Conservation (phyloP, 2,113 vertebrate species). For the Sterna hirundo region DNA sequence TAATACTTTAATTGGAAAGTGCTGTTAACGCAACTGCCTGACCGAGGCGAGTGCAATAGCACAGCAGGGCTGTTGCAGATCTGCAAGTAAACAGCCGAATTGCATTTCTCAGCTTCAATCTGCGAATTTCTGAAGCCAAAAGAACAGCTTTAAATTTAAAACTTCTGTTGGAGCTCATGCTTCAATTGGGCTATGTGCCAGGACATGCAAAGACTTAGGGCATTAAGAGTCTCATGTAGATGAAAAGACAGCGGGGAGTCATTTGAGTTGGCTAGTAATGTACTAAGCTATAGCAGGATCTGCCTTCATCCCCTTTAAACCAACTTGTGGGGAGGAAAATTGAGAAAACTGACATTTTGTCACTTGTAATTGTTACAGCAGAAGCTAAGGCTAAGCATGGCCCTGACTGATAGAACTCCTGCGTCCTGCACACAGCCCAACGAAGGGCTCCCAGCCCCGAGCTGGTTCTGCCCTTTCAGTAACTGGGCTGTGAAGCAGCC, state of each 20-base stretch:
- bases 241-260: conserved; percentile 44
- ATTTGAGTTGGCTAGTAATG: not conserved
- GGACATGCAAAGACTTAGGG: conserved; percentile 21
- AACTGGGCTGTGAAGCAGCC: not conserved
- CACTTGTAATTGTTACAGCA: not conserved
- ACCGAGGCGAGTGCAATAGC: not conserved
- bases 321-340: not conserved
- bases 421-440: not conserved
- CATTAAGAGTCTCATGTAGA: conserved; percentile 13
- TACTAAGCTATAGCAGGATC: not conserved
- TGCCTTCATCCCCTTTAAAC: conserved; percentile 2
- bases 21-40: conserved; percentile 23
- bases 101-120: conserved; percentile 30
- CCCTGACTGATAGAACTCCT: not conserved
- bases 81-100: conserved; percentile 44
- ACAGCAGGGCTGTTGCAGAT: conserved; percentile 10
- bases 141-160: conserved; percentile 58
- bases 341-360: not conserved
- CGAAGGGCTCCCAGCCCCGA: not conserved
- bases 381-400: not conserved
- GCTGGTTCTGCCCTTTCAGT: not conserved
- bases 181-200: conserved; percentile 38
- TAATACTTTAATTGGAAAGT: conserved; percentile 37
- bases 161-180: conserved; percentile 41
- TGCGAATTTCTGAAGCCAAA: conserved; percentile 19